A percentile compares a stretch with the other conserved stretches of the same genome.
These are phyloP conservation scores for Crotalus tigris DNA, from an alignment of 2,113 vertebrate genomes.

Conservation along the genomic window DNA sequence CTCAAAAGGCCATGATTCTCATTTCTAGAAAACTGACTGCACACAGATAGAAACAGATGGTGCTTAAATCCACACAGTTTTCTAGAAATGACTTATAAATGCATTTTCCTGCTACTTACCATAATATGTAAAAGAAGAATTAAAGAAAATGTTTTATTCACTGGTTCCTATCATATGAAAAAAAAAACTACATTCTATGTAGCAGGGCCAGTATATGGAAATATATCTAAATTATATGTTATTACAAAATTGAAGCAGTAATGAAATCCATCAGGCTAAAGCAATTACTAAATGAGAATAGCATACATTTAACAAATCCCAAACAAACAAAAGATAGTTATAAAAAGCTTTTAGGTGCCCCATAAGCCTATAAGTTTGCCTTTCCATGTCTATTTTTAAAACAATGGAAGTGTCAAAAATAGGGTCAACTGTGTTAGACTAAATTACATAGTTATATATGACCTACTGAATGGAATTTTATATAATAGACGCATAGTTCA, in stretches of 20 bases:
- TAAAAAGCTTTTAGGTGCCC: constrained; percentile 84
- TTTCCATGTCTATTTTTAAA: constrained; percentile 76
- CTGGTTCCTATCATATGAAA: constrained; percentile 79
- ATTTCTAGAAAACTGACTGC: constrained; percentile 80
- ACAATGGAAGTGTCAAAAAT: constrained; percentile 81
- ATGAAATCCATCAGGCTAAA: constrained; percentile 88
- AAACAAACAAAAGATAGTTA: constrained; percentile 74
- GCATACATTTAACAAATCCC: constrained; percentile 79
- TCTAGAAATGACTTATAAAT: constrained; percentile 80
- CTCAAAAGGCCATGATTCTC: constrained; percentile 77
- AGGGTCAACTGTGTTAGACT: constrained; percentile 74
- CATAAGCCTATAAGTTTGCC: constrained; percentile 75
- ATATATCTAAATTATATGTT: constrained; percentile 88
- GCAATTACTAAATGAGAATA: constrained; percentile 84
- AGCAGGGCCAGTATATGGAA: constrained; percentile 87
- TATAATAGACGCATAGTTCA: constrained; percentile 72
- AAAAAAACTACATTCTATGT: constrained; percentile 80
- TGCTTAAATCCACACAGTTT: constrained; percentile 73
- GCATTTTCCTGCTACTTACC: constrained; percentile 77
- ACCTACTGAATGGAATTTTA: constrained; percentile 72
- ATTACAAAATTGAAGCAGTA: constrained; percentile 89
- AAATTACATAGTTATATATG: constrained; percentile 75
- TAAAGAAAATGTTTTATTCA: constrained; percentile 76
- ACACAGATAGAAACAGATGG: constrained; percentile 77
- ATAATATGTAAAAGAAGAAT: constrained; percentile 81